Conservation (phyloP, 1,140 invertebrate species). For the Asbolus verrucosus region DNA sequence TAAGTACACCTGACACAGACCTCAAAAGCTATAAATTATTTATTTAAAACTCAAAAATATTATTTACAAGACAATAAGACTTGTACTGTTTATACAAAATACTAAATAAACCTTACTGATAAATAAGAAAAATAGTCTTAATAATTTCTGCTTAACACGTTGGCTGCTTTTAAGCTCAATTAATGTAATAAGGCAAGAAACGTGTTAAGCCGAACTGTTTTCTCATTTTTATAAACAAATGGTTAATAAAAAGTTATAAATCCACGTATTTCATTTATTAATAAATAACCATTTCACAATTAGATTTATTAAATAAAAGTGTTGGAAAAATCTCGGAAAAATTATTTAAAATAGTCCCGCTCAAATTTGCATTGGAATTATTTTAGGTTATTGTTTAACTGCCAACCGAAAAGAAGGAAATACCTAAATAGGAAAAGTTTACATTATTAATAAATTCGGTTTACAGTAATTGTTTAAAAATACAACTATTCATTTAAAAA, state of each 20-base stretch:
- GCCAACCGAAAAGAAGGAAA: too few relatives aligned
- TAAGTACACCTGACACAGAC: slow-evolving; percentile 15
- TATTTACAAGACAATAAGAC: slow-evolving; percentile 44
- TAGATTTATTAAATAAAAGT: too few relatives aligned
- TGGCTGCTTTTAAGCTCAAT: slow-evolving; percentile 31
- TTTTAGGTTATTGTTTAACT: too few relatives aligned
- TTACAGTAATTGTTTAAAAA: too few relatives aligned
- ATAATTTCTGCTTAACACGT: slow-evolving; percentile 28
- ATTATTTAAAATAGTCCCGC: too few relatives aligned
- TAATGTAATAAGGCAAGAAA: slow-evolving; percentile 4
- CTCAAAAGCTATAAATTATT: neutral
- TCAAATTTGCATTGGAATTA: too few relatives aligned
- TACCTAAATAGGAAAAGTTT: too few relatives aligned
- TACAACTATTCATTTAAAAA: too few relatives aligned
- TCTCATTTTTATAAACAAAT: slow-evolving; percentile 43
- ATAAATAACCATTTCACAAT: too few relatives aligned
- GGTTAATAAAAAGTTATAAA: slow-evolving; percentile 35
- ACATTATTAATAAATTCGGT: too few relatives aligned
- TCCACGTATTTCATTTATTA: neutral
- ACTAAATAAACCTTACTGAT: slow-evolving; percentile 13
- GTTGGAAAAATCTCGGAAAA: too few relatives aligned
- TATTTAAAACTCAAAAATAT: neutral
- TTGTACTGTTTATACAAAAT: slow-evolving; percentile 15
- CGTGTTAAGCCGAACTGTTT: slow-evolving; percentile 37
- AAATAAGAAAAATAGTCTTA: slow-evolving; percentile 20